Percentiles rank a stretch among this genome's conserved stretches.
Conservation (phyloP, 2,113 vertebrate genomes). For the Salvelinus fontinalis region DNA sequence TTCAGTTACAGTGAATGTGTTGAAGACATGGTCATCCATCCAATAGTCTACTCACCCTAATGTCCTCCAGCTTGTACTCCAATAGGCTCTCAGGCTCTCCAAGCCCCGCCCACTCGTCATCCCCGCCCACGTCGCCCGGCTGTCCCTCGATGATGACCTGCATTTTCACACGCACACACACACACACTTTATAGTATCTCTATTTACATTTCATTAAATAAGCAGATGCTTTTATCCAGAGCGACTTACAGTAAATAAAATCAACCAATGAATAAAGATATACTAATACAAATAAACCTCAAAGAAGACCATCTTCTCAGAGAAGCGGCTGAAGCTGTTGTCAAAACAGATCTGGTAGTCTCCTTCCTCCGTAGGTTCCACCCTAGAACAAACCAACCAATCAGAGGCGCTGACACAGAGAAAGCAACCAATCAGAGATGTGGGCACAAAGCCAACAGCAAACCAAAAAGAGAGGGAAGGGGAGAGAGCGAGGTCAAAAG, state of each 20-base stretch:
- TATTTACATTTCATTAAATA: too few species aligned
- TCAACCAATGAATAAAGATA: too few species aligned
- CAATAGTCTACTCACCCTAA: slow-evolving; percentile 71
- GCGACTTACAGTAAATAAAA: too few species aligned
- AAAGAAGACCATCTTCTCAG: slow-evolving; percentile 91
- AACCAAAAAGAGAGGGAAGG: background rate
- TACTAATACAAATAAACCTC: slow-evolving; percentile 53
- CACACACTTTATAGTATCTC: too few species aligned
- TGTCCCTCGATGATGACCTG: slow-evolving; percentile 74
- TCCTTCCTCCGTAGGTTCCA: slow-evolving; percentile 84
- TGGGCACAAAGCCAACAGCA: background rate
- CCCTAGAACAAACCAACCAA: slow-evolving; percentile 60
- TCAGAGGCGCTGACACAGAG: background rate
- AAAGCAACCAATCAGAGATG: background rate
- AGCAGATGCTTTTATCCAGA: too few species aligned
- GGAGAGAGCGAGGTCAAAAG: background rate
- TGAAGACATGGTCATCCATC: too few species aligned
- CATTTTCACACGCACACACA: too few species aligned
- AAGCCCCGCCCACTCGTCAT: slow-evolving; percentile 78
- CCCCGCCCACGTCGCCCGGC: slow-evolving; percentile 71
- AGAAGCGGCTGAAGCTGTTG: slow-evolving; percentile 90
- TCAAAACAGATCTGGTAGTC: slow-evolving; percentile 92
- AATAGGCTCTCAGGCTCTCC: slow-evolving; percentile 81
- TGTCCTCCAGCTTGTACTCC: slow-evolving; percentile 89
- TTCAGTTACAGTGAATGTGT: background rate